Conservation (phyloP, 2,113 vertebrate genomes). For the Phaethon lepturus region DNA sequence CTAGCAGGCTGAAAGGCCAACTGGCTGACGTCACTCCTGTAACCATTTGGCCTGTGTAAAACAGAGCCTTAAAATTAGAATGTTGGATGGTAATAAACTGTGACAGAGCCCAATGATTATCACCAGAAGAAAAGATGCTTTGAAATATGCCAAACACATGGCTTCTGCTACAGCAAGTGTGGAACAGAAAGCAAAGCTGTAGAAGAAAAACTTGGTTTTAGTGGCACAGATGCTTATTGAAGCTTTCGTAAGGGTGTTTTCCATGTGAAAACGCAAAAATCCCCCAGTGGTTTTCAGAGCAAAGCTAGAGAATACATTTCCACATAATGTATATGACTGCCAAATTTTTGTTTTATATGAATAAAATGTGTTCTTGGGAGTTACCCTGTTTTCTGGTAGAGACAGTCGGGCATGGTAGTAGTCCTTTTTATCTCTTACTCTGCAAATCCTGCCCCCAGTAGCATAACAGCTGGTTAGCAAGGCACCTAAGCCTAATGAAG, state of each 20-base stretch:
- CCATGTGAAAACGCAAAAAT: neutral
- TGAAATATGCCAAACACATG: accelerated
- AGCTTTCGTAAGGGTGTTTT: neutral
- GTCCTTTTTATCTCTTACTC: too few relatives aligned
- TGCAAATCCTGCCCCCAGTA: too few relatives aligned
- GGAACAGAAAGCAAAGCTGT: neutral
- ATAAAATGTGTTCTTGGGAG: neutral
- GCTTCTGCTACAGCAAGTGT: neutral
- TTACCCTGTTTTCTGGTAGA: too few relatives aligned
- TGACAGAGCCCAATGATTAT: neutral
- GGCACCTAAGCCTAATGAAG: too few relatives aligned
- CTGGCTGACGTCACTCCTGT: neutral
- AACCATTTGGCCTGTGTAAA: neutral
- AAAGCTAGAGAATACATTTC: neutral
- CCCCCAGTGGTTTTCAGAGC: neutral
- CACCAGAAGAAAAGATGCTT: neutral
- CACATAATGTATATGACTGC: accelerated
- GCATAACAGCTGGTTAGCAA: too few relatives aligned
- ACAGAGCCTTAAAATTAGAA: neutral
- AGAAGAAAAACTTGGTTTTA: neutral
- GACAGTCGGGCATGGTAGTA: too few relatives aligned
- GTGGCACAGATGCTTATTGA: neutral
- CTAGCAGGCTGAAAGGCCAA: neutral
- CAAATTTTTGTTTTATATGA: neutral
- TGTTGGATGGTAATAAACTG: neutral